Conservation (phyloP, 2,113 vertebrate species). For the Scopus umbretta region DNA sequence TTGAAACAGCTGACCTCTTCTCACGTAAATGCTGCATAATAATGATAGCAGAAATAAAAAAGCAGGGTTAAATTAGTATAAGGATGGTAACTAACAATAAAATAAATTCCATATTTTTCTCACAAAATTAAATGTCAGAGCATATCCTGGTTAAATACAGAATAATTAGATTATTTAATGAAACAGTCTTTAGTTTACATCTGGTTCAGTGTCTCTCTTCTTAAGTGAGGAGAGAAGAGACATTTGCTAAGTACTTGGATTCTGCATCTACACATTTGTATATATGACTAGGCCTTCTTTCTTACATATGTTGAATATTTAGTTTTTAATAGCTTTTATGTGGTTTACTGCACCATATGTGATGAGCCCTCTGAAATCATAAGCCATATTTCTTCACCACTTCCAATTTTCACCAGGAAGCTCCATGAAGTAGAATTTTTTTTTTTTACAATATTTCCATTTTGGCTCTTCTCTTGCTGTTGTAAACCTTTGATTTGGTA, state of each 20-base stretch:
- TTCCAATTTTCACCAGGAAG: background rate
- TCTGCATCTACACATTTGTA: background rate
- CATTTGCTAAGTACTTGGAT: background rate
- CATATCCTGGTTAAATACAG: background rate
- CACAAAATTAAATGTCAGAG: background rate
- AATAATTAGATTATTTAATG: background rate
- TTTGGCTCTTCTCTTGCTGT: background rate
- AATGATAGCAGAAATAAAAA: background rate
- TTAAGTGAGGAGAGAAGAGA: background rate
- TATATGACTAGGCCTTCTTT: background rate
- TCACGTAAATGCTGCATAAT: background rate
- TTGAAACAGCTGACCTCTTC: background rate
- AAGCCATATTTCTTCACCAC: background rate
- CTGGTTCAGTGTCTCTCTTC: constrained; percentile 2
- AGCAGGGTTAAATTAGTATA: background rate
- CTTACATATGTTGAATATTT: background rate
- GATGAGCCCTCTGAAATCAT: background rate
- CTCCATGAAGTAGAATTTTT: background rate
- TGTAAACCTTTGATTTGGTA: background rate
- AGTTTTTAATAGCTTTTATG: background rate
- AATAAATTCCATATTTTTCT: background rate
- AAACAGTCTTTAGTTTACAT: background rate
- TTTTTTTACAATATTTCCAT: background rate
- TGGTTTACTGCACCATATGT: background rate
- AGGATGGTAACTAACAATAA: background rate